phyloP scores from a whole-genome alignment of 2,888 invertebrate genomes.

The Drosophila atroscutellata region DNA sequence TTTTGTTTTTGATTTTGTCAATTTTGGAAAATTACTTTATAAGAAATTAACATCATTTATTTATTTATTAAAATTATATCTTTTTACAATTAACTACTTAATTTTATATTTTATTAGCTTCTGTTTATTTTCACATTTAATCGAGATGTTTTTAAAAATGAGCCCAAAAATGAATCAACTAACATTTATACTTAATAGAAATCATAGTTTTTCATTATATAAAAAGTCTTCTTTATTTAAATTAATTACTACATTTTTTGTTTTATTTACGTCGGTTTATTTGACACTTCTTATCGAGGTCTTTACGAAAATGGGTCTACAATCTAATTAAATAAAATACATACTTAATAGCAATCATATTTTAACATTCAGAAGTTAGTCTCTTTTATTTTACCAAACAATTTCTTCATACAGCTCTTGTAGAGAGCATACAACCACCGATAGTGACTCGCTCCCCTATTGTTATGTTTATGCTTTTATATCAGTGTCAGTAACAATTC shows the following conservation, averaged over 20 bases:
- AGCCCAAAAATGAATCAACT: too few species aligned
- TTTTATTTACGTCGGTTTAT: neutral
- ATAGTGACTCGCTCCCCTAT: conserved; percentile 6
- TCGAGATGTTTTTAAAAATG: neutral
- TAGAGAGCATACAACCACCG: conserved; percentile 23
- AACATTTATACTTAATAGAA: too few species aligned
- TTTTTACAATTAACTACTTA: neutral
- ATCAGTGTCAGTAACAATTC: conserved; percentile 39
- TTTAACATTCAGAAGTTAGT: neutral
- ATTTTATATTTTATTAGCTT: too few species aligned
- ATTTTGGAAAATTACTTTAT: neutral
- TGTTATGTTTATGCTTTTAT: conserved; percentile 54
- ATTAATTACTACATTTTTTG: neutral
- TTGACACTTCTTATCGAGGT: neutral
- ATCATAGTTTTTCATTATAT: too few species aligned
- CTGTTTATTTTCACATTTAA: neutral
- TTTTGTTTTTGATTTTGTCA: neutral
- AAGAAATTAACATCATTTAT: neutral
- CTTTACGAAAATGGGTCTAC: neutral
- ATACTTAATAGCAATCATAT: neutral
- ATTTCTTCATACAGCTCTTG: neutral
- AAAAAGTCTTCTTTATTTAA: neutral
- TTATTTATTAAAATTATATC: neutral
- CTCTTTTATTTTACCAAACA: neutral
- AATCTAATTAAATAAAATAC: neutral